These are phyloP conservation scores for Parasteatoda lunata DNA, from an alignment of 2,888 invertebrate species.

Conservation along the genomic window DNA sequence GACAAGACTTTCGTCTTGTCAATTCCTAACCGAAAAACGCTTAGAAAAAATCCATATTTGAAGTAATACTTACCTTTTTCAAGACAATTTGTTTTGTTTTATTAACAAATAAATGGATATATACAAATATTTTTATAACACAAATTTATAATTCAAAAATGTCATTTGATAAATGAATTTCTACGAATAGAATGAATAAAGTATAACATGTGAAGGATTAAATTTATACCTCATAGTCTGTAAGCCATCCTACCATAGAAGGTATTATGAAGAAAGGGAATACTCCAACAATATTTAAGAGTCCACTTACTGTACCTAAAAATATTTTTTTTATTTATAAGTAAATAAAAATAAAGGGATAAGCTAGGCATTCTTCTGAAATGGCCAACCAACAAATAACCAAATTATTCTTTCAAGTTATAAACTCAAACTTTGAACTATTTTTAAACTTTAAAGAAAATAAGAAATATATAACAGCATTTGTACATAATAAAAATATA, in stretches of 20 bases:
- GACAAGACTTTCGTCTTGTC: no score
- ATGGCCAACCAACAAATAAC: not conserved
- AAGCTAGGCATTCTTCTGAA: not conserved
- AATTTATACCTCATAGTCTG: slow-evolving; percentile 46
- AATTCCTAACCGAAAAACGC: no score
- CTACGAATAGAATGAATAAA: not conserved
- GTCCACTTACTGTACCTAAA: slow-evolving; percentile 54
- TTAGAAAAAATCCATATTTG: no score
- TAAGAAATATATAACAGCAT: no score
- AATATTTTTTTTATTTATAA: not conserved
- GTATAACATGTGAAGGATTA: not conserved
- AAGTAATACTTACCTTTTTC: no score
- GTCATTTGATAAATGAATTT: no score
- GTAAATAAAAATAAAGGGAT: not conserved
- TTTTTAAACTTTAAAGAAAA: no score
- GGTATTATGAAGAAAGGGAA: slow-evolving; percentile 54
- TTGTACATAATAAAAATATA: no score
- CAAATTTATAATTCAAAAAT: no score
- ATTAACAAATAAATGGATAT: not conserved
- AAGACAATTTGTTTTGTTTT: not conserved
- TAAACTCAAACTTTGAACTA: no score
- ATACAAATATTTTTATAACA: not conserved
- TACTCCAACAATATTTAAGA: slow-evolving; percentile 47
- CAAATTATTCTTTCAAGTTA: not conserved
- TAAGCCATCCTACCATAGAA: slow-evolving; percentile 50